Conservation (phyloP, 2,888 invertebrate species). For the Spicauda simplicius region DNA sequence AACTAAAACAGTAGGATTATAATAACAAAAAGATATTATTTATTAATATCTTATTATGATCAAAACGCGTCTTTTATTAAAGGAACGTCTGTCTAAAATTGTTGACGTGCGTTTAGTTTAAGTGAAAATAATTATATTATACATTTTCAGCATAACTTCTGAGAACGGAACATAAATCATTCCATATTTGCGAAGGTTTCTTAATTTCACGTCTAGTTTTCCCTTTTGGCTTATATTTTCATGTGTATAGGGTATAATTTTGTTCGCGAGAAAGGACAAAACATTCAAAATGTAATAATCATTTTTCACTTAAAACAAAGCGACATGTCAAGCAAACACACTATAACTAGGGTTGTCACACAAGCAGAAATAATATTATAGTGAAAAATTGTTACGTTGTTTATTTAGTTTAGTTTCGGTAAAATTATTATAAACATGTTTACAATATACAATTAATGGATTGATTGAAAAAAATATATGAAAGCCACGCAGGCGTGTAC, state of each 20-base stretch:
- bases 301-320: slow-evolving; percentile 67
- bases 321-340: slow-evolving; percentile 43
- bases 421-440: no score
- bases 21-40: no score
- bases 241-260: slow-evolving; percentile 29
- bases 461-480: no score
- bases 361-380: neutral
- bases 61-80: neutral
- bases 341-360: slow-evolving; percentile 29
- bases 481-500: no score
- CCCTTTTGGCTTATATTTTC: slow-evolving; percentile 7
- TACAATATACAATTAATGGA: no score
- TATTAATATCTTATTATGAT: no score
- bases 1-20: no score
- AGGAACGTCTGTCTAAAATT: neutral
- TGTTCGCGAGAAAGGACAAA: slow-evolving; percentile 37
- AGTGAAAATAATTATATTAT: slow-evolving; percentile 26
- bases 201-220: neutral
- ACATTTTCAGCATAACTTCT: slow-evolving; percentile 35
- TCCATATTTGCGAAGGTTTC: slow-evolving; percentile 37
- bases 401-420: no score
- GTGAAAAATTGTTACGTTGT: no score
- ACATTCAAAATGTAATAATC: slow-evolving; percentile 55
- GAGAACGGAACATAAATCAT: slow-evolving; percentile 37
- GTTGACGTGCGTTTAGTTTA: slow-evolving; percentile 4